A percentile compares a stretch with the other conserved stretches of the same genome.
These are phyloP conservation scores for Hydractinia symbiolongicarpus DNA, from an alignment of 30 jellyfish, hydroid and myxozoan genomes.

Conservation along the genomic window DNA sequence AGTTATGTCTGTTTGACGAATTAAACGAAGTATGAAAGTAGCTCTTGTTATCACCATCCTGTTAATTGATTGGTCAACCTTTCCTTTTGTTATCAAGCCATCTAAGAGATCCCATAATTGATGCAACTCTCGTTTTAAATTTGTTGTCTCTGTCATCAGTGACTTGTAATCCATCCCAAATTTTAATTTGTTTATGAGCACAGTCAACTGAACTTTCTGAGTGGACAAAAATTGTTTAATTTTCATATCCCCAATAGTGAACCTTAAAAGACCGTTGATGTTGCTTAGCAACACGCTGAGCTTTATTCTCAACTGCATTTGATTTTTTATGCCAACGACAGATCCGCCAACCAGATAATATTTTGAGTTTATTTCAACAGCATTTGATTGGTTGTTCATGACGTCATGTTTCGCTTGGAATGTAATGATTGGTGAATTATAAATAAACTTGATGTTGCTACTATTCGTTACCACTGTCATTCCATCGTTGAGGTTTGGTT, in stretches of 20 bases:
- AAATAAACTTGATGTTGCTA: background rate
- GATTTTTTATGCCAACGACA: background rate
- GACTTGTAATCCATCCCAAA: background rate
- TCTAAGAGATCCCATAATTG: slow-evolving; percentile 11
- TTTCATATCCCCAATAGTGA: background rate
- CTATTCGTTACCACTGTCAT: background rate
- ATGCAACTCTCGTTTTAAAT: background rate
- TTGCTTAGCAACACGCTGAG: slow-evolving; percentile 5
- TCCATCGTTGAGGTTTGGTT: background rate
- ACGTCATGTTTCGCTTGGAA: background rate
- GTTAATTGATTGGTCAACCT: background rate
- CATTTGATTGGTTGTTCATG: background rate
- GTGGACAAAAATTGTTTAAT: background rate
- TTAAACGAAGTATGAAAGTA: background rate
- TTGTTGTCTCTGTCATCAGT: background rate
- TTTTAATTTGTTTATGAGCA: background rate
- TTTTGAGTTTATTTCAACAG: background rate
- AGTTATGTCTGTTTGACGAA: background rate
- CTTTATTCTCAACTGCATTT: slow-evolving; percentile 4
- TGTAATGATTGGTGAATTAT: background rate
- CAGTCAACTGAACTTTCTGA: background rate
- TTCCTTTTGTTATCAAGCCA: background rate
- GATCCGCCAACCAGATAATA: background rate
- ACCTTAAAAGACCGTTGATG: background rate
- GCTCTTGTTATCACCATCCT: background rate